Conservation (phyloP, 2,113 vertebrate species). For the Aspidoscelis tigris region DNA sequence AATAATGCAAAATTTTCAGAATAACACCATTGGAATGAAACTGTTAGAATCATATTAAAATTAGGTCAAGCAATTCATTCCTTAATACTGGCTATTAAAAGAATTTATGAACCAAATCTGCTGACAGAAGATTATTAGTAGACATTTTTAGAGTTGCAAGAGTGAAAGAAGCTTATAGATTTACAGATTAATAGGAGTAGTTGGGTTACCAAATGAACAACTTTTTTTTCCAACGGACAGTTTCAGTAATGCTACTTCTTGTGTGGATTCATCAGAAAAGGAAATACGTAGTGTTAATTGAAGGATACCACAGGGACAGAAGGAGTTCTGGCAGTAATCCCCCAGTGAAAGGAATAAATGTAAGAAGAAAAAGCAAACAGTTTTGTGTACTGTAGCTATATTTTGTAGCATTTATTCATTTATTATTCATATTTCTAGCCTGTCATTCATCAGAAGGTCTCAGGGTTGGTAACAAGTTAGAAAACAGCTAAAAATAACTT, state of each 20-base stretch:
- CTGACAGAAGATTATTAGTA: constrained; percentile 66
- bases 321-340: not conserved
- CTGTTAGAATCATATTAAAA: constrained; percentile 60
- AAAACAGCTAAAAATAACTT: too few relatives aligned
- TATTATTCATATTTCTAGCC: too few relatives aligned
- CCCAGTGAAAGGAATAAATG: not conserved
- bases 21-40: constrained; percentile 41
- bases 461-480: too few relatives aligned
- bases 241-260: constrained; percentile 54
- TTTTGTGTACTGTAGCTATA: constrained; percentile 13
- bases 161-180: constrained; percentile 53
- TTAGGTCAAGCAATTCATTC: constrained; percentile 66
- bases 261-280: constrained; percentile 38
- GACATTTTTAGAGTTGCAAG: constrained; percentile 58
- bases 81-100: constrained; percentile 63
- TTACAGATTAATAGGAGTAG: constrained; percentile 64
- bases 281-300: constrained; percentile 14
- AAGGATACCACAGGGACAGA: too few relatives aligned
- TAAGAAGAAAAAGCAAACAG: not conserved
- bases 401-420: constrained; percentile 20
- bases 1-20: constrained; percentile 51
- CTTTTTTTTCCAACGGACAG: constrained; percentile 32
- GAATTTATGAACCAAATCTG: constrained; percentile 70
- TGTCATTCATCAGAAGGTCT: too few relatives aligned
- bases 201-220: constrained; percentile 56